These are phyloP conservation scores for Gracilinanus agilis DNA, from an alignment of 2,113 vertebrate species.

Conservation along the genomic window DNA sequence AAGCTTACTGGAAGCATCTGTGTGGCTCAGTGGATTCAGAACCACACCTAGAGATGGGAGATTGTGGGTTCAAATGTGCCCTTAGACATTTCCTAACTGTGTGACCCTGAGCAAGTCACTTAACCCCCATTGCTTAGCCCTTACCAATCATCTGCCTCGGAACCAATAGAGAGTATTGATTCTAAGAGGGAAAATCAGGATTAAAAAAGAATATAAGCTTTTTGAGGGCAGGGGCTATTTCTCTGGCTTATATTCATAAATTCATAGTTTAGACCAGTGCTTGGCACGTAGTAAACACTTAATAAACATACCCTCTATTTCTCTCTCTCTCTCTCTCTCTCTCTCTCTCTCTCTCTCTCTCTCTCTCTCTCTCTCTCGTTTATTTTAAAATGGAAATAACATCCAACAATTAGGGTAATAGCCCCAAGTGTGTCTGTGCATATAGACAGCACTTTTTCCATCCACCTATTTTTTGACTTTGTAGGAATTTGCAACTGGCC, in stretches of 20 bases:
- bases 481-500: neutral
- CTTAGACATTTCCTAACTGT: too few relatives aligned
- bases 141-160: too few relatives aligned
- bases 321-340: neutral
- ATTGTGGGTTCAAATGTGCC: too few relatives aligned
- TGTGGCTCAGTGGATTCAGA: too few relatives aligned
- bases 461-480: neutral
- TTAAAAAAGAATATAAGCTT: neutral
- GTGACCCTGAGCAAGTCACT: too few relatives aligned
- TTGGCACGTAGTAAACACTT: neutral
- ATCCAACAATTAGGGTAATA: neutral
- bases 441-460: neutral
- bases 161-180: too few relatives aligned
- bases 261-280: neutral
- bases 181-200: too few relatives aligned
- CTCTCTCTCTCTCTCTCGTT: neutral
- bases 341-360: neutral
- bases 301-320: neutral
- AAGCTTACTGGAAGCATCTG: neutral
- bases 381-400: neutral
- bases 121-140: too few relatives aligned
- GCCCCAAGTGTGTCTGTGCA: neutral
- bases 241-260: neutral
- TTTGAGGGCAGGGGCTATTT: neutral
- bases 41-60: too few relatives aligned